Evolutionary conservation across 1,140 invertebrate species (phyloP), one percentile per base, ranked within the genome.

Genomic region (Euwallacea similis): DNA sequence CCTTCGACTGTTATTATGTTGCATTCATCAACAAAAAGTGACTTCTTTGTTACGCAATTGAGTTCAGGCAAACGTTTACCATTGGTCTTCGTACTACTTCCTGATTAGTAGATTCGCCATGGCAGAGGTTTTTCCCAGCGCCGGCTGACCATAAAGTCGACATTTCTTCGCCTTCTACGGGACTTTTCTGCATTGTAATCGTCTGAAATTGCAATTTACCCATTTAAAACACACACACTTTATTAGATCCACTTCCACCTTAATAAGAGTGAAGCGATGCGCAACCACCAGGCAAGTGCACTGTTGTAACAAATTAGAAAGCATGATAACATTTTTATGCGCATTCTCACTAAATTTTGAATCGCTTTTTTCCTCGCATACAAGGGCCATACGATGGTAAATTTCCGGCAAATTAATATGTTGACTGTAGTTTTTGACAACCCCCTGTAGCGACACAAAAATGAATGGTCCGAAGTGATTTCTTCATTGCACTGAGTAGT

Each of bases 291-390:
- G 50, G 65, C 13, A 65, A 42, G 16, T 71, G 42, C 65, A 58
- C 56, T 65, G 47, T 50, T 61, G 77, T 77, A 78, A 69, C 76
- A 61, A 74, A 75, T 76, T 77, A 79, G 76, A 79, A 79, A 79
- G 76, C 76, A 80, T 76, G 42, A 21, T 58, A 16, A 10, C 6
- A 21, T 9, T 16, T 58, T 58, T 6, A 53, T 15, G 55, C 13
- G n/a, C 13, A 15, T 58, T 56, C 55, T 13, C 21, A 15, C 10
- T 53, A 58, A 8, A 16, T 58, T 58, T 7, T 16, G 21, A 16
- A 15, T 6, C 0, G 13, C 0, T 15, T 33, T 16, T 58, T 13
- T 33, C 21, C 1, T 33, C 4, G 4, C 21, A 33, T 33, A 33
- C 21, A 33, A 33, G 21, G 21, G 21, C 21, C 21, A 33, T 33